phyloP scores from a whole-genome alignment of 2,113 vertebrate species.

The Chaetura pelagica region DNA sequence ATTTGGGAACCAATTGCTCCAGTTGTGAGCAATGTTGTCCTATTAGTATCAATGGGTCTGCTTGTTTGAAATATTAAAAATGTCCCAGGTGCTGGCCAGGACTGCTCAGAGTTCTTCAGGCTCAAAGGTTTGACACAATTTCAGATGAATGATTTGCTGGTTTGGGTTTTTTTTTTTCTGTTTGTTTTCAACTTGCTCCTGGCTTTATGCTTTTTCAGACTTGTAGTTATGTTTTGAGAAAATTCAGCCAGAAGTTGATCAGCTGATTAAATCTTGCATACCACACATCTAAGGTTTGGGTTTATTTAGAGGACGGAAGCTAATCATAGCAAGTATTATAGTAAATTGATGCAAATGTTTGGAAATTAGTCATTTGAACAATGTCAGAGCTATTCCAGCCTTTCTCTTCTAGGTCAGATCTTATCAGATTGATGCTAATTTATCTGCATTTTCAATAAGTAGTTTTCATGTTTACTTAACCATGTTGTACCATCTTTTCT shows the following conservation, averaged over 20 bases:
- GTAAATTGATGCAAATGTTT: conserved; percentile 3
- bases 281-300: neutral
- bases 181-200: neutral
- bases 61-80: neutral
- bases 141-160: neutral
- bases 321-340: neutral
- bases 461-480: neutral
- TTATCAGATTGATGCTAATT: conserved; percentile 6
- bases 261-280: neutral
- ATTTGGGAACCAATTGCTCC: neutral
- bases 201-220: neutral
- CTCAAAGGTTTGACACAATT: neutral
- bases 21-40: neutral
- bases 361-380: conserved; percentile 48
- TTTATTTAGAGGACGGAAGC: neutral
- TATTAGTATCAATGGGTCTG: neutral
- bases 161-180: neutral
- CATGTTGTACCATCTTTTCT: neutral
- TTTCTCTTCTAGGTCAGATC: conserved; percentile 20
- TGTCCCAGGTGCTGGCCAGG: neutral
- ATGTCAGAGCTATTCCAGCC: neutral
- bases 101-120: neutral
- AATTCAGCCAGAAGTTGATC: neutral
- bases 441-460: neutral
- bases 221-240: neutral